phyloP scores from a whole-genome alignment of 2,888 invertebrate genomes.

The Beris morrisii region DNA sequence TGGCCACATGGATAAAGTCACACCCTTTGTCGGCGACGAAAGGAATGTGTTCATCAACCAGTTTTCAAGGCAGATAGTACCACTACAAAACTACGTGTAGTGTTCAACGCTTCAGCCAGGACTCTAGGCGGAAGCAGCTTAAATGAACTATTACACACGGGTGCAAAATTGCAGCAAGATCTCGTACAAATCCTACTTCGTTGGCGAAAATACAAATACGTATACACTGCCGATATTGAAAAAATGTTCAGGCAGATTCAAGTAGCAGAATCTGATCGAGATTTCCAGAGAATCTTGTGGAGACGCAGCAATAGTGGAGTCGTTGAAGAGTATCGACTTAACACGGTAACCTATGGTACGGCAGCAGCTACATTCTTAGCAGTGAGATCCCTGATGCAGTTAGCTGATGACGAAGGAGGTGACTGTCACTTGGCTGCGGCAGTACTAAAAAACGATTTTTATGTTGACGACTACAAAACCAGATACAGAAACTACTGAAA shows the following conservation, averaged over 20 bases:
- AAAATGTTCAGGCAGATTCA: conserved; percentile 25
- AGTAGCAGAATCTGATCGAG: conserved; percentile 4
- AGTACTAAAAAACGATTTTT: conserved; percentile 33
- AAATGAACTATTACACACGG: conserved; percentile 28
- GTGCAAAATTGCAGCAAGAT: conserved; percentile 13
- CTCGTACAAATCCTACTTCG: conserved; percentile 1
- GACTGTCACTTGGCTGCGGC: neutral
- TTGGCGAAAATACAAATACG: conserved; percentile 18
- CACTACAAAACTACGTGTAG: conserved; percentile 28
- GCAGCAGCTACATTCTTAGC: conserved; percentile 15
- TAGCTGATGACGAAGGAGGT: neutral
- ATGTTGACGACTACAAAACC: conserved; percentile 40
- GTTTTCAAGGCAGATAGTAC: conserved; percentile 33
- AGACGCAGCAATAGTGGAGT: neutral
- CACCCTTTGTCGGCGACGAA: neutral
- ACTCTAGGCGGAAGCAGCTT: conserved; percentile 15
- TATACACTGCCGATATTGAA: conserved; percentile 39
- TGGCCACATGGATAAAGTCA: conserved; percentile 10
- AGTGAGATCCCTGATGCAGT: neutral
- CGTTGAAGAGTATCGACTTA: conserved; percentile 12
- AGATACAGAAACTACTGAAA: conserved; percentile 30
- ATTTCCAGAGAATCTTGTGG: conserved; percentile 28
- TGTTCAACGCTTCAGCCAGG: conserved; percentile 27
- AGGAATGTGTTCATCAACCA: conserved; percentile 37
- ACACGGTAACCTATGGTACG: conserved; percentile 24